Evolutionary conservation across 2,797 vertebrate genomes (phyloP).

Genomic region (Morelia viridis): DNA sequence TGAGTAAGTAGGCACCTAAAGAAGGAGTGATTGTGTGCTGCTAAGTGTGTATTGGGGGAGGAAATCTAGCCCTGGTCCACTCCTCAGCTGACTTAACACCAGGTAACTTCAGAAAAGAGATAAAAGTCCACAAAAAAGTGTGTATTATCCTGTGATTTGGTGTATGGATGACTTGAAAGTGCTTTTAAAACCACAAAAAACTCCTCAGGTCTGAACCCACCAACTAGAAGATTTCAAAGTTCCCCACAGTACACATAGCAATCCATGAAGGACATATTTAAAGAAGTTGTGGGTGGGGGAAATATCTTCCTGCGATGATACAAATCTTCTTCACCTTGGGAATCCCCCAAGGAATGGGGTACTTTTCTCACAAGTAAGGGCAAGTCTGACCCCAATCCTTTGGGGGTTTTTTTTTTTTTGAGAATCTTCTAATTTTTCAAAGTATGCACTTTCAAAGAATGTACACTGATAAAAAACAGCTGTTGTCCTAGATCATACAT

Average conservation of each 20-base stretch:
- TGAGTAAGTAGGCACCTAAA: background rate
- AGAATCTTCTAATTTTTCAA: background rate
- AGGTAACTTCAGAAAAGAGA: background rate
- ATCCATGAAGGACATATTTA: background rate
- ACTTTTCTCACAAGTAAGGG: background rate
- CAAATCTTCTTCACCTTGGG: background rate
- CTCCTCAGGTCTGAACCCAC: background rate
- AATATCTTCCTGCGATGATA: background rate
- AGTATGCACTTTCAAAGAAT: background rate
- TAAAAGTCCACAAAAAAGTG: background rate
- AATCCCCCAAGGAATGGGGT: background rate
- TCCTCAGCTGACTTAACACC: background rate
- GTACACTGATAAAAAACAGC: background rate
- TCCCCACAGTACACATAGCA: background rate
- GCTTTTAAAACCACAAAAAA: background rate
- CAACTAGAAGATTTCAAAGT: background rate
- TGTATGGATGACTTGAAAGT: background rate
- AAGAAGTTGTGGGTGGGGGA: conserved; percentile 1
- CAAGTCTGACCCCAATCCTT: background rate
- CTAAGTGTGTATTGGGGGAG: background rate
- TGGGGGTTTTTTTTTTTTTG: background rate
- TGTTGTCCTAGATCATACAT: background rate
- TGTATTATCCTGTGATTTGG: background rate
- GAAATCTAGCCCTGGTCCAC: background rate
- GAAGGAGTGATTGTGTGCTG: background rate